phyloP scores from a whole-genome alignment of 2,113 vertebrate species.

The Lontra canadensis region DNA sequence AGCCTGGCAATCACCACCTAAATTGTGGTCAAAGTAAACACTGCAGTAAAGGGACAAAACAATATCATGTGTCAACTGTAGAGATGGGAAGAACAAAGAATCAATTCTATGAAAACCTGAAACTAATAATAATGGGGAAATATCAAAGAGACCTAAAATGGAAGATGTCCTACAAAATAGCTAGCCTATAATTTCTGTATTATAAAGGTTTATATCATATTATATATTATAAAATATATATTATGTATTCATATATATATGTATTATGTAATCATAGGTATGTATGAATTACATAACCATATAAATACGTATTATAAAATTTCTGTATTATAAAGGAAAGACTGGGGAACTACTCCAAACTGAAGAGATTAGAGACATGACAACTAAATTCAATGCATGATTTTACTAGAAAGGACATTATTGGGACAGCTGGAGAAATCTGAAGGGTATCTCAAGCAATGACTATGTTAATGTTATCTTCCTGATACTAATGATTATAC shows the following conservation, averaged over 20 bases:
- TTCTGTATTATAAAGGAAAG: neutral
- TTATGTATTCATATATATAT: too few species aligned
- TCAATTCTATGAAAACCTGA: neutral
- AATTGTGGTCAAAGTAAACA: neutral
- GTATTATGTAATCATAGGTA: too few species aligned
- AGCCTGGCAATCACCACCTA: neutral
- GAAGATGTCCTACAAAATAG: neutral
- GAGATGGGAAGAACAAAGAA: neutral
- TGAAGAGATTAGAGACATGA: neutral
- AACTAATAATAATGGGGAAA: neutral
- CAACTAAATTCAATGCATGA: neutral
- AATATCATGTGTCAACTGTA: neutral
- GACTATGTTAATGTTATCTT: neutral
- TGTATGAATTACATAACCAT: too few species aligned
- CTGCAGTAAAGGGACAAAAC: neutral
- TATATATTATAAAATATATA: too few species aligned
- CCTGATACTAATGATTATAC: neutral
- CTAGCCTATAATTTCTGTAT: neutral
- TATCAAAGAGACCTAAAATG: neutral
- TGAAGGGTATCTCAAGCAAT: neutral
- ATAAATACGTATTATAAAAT: neutral
- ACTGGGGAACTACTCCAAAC: neutral
- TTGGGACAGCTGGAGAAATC: neutral
- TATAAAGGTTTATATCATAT: neutral
- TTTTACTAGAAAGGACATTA: neutral